Conservation (phyloP, 92 coral and sea anemone genomes). For the Diadumene lineata region DNA sequence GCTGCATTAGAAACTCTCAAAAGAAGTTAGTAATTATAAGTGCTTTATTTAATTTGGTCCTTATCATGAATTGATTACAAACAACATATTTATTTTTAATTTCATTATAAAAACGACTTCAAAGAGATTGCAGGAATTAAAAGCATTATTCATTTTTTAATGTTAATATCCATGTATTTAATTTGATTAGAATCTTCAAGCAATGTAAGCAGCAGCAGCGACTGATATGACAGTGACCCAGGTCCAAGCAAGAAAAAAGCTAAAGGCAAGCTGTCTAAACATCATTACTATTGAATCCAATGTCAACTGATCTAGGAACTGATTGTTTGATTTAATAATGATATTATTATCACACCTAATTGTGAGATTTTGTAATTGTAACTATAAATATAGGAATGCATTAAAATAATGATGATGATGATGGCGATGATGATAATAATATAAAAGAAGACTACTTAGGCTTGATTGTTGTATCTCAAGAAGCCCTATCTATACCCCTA, state of each 20-base stretch:
- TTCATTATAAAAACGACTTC: no score
- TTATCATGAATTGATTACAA: neutral
- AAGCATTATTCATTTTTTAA: no score
- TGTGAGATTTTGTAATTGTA: neutral
- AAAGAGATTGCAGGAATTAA: no score
- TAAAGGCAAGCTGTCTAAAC: neutral
- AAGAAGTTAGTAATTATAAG: constrained; percentile 39
- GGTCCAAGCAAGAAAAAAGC: neutral
- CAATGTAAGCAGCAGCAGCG: no score
- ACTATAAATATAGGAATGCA: neutral
- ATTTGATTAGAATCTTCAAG: no score
- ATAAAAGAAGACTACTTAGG: neutral
- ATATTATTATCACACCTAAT: neutral
- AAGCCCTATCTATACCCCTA: no score
- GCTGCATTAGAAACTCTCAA: constrained; percentile 58
- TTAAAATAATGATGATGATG: neutral
- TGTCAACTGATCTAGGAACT: neutral
- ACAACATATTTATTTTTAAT: no score
- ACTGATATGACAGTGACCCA: no score
- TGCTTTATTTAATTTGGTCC: neutral
- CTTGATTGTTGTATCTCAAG: neutral
- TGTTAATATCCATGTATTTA: no score
- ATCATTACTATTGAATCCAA: no score
- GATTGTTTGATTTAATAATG: neutral
- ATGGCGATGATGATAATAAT: neutral